phyloP scores from a whole-genome alignment of 2,113 vertebrate species.

The Stomatorhinus ivindoensis region DNA sequence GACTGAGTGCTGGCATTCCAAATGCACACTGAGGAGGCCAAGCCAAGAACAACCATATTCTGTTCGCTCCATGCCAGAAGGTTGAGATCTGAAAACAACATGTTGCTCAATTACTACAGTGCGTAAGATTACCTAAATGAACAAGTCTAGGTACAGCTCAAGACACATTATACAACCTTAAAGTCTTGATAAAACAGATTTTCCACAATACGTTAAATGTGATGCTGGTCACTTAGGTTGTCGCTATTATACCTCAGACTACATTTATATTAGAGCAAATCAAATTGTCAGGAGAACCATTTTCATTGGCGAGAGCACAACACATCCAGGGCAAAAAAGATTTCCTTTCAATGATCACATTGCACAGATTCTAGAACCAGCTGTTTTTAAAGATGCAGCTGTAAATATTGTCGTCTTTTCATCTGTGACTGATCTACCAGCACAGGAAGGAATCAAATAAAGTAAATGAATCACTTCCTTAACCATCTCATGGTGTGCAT shows the following conservation, averaged over 20 bases:
- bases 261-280: not conserved
- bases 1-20: conserved; percentile 53
- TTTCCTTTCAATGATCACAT: not conserved
- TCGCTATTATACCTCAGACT: not conserved
- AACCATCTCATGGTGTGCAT: not conserved
- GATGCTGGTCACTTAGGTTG: not conserved
- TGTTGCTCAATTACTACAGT: not conserved
- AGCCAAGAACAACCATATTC: conserved; percentile 58
- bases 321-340: not conserved
- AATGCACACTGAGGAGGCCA: conserved; percentile 54
- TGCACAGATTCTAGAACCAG: not conserved
- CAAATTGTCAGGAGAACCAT: not conserved
- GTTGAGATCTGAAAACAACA: conserved; percentile 58
- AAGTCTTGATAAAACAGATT: not conserved
- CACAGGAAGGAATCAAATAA: not conserved
- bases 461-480: not conserved
- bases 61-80: conserved; percentile 60
- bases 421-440: not conserved
- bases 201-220: not conserved
- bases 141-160: not conserved
- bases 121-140: not conserved
- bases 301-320: not conserved
- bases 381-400: not conserved
- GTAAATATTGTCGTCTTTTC: not conserved
- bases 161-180: not conserved